These are phyloP conservation scores for Phaonia tiefii DNA, from an alignment of 2,888 invertebrate species.

Conservation along the genomic window DNA sequence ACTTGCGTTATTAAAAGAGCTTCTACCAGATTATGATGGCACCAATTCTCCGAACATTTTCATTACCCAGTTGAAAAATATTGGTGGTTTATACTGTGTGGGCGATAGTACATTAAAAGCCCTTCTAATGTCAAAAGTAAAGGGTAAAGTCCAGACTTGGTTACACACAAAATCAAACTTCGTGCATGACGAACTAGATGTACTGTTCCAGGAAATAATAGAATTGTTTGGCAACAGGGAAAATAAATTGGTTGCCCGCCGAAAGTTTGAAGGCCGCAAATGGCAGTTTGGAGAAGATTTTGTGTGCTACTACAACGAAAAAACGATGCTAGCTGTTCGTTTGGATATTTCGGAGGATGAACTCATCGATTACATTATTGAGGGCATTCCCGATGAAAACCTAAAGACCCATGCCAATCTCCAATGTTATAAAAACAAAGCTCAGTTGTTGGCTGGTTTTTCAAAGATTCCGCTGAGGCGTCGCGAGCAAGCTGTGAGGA, in stretches of 20 bases:
- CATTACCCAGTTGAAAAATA: slow-evolving; percentile 21
- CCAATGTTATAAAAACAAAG: slow-evolving; percentile 45
- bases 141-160: too few relatives aligned
- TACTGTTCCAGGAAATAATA: slow-evolving; percentile 40
- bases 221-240: slow-evolving; percentile 36
- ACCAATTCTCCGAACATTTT: background rate
- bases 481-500: background rate
- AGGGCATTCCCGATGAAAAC: slow-evolving; percentile 50
- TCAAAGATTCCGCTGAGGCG: slow-evolving; percentile 36
- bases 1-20: slow-evolving; percentile 27
- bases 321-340: slow-evolving; percentile 20
- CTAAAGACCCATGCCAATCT: slow-evolving; percentile 39
- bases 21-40: slow-evolving; percentile 35
- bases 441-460: slow-evolving; percentile 51
- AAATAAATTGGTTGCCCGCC: slow-evolving; percentile 11
- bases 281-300: slow-evolving; percentile 43
- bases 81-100: background rate
- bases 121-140: too few relatives aligned
- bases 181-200: slow-evolving; percentile 37
- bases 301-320: slow-evolving; percentile 36
- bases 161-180: slow-evolving; percentile 56
- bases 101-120: slow-evolving; percentile 15
- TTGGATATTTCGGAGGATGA: slow-evolving; percentile 40
- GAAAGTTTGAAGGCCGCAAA: slow-evolving; percentile 40
- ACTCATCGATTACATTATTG: slow-evolving; percentile 47